Evolutionary conservation across 2,888 invertebrate genomes (phyloP).

Genomic region (Sialis fuliginosa): DNA sequence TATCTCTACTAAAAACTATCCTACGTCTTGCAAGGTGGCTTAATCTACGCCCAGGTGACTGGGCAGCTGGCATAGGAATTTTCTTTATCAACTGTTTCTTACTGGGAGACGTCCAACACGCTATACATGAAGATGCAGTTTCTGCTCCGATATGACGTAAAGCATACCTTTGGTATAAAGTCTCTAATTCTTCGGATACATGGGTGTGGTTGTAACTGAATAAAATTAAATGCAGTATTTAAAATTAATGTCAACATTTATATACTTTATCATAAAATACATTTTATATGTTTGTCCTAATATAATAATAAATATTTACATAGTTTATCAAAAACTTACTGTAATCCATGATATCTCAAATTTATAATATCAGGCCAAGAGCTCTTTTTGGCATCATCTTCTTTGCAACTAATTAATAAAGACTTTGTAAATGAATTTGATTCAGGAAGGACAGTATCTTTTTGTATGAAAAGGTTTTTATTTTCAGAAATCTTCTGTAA

Average conservation of each 20-base stretch:
- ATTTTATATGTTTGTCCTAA: background rate
- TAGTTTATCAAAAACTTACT: constrained; percentile 34
- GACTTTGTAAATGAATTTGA: constrained; percentile 9
- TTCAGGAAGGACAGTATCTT: constrained; percentile 9
- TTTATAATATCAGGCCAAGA: constrained; percentile 43
- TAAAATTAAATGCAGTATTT: constrained; percentile 11
- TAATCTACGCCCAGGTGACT: constrained; percentile 55
- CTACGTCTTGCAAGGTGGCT: constrained; percentile 60
- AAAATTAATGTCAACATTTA: constrained; percentile 4
- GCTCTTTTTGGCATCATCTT: constrained; percentile 23
- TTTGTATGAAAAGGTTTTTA: constrained; percentile 13
- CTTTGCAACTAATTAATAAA: constrained; percentile 19
- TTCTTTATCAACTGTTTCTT: constrained; percentile 40
- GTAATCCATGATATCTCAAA: constrained; percentile 49
- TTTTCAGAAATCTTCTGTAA: constrained; percentile 26
- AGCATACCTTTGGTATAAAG: constrained; percentile 41
- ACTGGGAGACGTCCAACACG: constrained; percentile 40
- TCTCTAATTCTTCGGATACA: constrained; percentile 51
- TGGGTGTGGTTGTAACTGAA: constrained; percentile 52
- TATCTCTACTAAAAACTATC: constrained; percentile 58
- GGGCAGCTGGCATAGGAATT: constrained; percentile 22
- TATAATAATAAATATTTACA: background rate
- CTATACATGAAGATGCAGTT: constrained; percentile 44
- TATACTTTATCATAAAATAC: background rate
- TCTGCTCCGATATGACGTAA: constrained; percentile 58